Conservation (phyloP, 53 echinoderm and acorn worm genomes). For the Pentamera pediparva region DNA sequence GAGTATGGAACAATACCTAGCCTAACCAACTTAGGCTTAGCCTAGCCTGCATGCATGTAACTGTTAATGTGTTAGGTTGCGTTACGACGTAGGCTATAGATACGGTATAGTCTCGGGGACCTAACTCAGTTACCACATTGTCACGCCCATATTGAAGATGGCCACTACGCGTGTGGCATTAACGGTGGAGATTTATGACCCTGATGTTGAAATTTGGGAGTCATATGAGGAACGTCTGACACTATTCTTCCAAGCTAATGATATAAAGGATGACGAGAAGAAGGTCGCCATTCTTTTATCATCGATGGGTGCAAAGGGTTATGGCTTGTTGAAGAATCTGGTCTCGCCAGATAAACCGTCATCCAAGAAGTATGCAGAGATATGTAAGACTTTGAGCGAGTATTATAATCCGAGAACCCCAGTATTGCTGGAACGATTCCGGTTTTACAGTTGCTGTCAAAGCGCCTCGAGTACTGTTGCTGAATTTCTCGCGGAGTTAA, state of each 20-base stretch:
- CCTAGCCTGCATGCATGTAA: too few species aligned
- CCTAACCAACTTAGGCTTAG: too few species aligned
- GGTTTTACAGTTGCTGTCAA: not conserved
- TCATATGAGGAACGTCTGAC: not conserved
- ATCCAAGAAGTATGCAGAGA: not conserved
- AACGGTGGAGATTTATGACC: not conserved
- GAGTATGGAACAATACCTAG: too few species aligned
- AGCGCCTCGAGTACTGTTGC: not conserved
- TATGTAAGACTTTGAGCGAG: not conserved
- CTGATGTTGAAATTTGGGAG: not conserved
- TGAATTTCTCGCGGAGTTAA: not conserved
- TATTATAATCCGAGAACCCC: constrained; percentile 10
- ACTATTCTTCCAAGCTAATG: not conserved
- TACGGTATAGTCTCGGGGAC: too few species aligned
- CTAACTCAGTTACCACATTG: too few species aligned
- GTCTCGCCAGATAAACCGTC: not conserved
- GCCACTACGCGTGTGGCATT: too few species aligned
- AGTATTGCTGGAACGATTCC: constrained; percentile 15
- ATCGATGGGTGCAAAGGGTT: constrained; percentile 1
- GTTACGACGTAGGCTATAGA: too few species aligned
- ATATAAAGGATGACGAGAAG: not conserved
- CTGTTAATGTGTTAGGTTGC: too few species aligned
- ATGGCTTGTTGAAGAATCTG: not conserved
- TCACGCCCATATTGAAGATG: too few species aligned
- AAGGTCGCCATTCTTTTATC: not conserved